A percentile compares a stretch with the other conserved stretches of the same genome.
phyloP scores from a whole-genome alignment of 2,888 invertebrate genomes.

The Elysia crispata region DNA sequence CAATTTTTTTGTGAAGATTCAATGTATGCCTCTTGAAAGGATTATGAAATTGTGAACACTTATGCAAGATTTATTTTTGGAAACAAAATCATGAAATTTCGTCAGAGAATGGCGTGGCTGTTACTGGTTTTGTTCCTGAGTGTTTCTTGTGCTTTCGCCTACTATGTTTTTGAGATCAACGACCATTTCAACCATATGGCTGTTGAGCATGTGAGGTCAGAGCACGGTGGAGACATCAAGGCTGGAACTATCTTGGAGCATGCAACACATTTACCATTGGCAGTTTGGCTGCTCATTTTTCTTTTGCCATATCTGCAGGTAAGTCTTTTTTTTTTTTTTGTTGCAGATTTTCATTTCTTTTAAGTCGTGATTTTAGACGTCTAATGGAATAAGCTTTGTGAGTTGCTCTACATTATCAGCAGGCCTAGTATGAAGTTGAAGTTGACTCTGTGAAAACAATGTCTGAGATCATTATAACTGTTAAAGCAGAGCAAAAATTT shows the following conservation, averaged over 20 bases:
- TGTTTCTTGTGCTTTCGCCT: conserved; percentile 66
- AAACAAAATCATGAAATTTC: conserved; percentile 69
- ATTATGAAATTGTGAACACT: no score
- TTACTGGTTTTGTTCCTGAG: conserved; percentile 64
- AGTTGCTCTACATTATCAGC: no score
- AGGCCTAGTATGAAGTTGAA: no score
- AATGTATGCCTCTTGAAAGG: no score
- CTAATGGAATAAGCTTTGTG: no score
- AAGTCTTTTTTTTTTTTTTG: not conserved
- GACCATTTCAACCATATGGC: conserved; percentile 71
- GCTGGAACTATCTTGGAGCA: conserved; percentile 58
- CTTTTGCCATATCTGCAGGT: conserved; percentile 69
- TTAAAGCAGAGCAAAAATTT: no score
- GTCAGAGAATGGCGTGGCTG: conserved; percentile 74
- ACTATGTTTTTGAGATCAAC: conserved; percentile 74
- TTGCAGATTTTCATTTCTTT: not conserved
- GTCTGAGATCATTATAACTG: no score
- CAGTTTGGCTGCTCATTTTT: conserved; percentile 66
- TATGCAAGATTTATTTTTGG: not conserved
- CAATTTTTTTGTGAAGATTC: no score
- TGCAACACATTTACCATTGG: conserved; percentile 68
- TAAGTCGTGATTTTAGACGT: not conserved
- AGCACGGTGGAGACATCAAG: conserved; percentile 45
- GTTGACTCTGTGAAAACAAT: no score
- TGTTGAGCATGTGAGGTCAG: conserved; percentile 68